These are phyloP conservation scores for Drosophila bocki DNA, from an alignment of 1,140 invertebrate genomes.

Conservation along the genomic window DNA sequence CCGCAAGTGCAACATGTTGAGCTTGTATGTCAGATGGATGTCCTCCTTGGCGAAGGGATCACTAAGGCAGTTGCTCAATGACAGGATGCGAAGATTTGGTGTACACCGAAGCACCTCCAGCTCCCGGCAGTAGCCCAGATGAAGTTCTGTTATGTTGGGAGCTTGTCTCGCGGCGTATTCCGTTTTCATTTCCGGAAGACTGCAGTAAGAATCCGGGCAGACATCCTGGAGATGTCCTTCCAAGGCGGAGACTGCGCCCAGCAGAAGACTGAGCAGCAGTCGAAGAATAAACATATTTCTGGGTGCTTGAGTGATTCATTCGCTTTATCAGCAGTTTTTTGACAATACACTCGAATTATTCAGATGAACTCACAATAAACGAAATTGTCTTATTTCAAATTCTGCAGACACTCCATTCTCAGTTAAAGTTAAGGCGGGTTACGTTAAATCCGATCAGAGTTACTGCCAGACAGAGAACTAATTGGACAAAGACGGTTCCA, in stretches of 20 bases:
- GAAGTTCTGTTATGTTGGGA: neutral
- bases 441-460: slow-evolving; percentile 6
- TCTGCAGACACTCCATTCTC: neutral
- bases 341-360: neutral
- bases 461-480: neutral
- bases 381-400: neutral
- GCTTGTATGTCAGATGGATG: neutral
- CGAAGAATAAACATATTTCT: neutral
- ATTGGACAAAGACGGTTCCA: too few relatives aligned
- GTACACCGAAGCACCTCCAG: neutral
- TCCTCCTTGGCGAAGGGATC: slow-evolving; percentile 3
- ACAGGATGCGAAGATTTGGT: neutral
- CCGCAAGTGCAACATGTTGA: neutral
- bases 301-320: neutral
- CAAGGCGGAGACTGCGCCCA: neutral
- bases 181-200: neutral
- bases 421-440: too few relatives aligned
- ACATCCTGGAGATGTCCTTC: neutral
- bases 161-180: too few relatives aligned
- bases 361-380: too few relatives aligned
- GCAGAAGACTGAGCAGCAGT: neutral
- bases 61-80: neutral
- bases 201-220: neutral
- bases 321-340: neutral
- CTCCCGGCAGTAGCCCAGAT: neutral